Conservation (phyloP, 2,797 vertebrate genomes). For the Carapus acus region DNA sequence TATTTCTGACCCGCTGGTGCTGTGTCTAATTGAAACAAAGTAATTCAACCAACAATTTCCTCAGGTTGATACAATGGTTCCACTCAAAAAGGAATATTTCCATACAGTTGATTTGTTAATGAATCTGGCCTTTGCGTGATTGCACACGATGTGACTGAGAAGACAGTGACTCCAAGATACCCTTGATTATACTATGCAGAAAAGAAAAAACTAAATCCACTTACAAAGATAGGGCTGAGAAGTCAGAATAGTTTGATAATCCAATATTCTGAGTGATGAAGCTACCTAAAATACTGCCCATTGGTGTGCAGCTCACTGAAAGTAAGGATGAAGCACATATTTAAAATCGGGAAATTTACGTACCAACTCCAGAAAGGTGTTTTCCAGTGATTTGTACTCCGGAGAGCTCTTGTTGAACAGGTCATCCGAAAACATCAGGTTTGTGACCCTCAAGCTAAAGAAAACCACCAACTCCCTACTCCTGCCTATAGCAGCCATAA, state of each 20-base stretch:
- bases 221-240: too few relatives aligned
- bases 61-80: conserved; percentile 18
- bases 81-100: conserved; percentile 18
- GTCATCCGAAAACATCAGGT: conserved; percentile 88
- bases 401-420: conserved; percentile 91
- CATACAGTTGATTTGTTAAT: conserved; percentile 21
- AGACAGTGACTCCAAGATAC: too few relatives aligned
- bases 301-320: too few relatives aligned
- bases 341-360: too few relatives aligned
- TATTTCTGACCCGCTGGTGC: conserved; percentile 64
- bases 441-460: conserved; percentile 92
- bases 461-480: conserved; percentile 89
- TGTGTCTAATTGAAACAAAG: conserved; percentile 73
- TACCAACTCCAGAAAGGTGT: conserved; percentile 90
- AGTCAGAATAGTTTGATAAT: too few relatives aligned
- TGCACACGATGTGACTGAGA: neutral
- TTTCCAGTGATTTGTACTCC: conserved; percentile 89
- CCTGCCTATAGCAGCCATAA: conserved; percentile 66
- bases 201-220: too few relatives aligned
- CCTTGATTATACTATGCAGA: too few relatives aligned
- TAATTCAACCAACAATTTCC: conserved; percentile 38
- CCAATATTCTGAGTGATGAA: too few relatives aligned
- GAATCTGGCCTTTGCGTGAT: conserved; percentile 23
- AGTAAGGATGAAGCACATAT: too few relatives aligned
- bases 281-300: too few relatives aligned